Conservation (phyloP, 2,888 invertebrate genomes). For the Sthenelais limicola region DNA sequence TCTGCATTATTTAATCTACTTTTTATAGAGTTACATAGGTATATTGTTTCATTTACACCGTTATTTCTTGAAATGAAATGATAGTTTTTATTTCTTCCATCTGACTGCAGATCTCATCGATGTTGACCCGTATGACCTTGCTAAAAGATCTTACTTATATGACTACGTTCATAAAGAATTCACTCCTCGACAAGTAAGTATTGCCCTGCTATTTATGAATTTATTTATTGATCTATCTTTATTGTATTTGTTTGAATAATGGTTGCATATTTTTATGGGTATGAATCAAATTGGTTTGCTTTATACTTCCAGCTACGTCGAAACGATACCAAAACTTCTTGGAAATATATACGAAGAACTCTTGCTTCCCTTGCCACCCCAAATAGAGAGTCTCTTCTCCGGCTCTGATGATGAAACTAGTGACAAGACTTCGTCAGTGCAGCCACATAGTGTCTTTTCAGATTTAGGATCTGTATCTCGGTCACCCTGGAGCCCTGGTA, state of each 20-base stretch:
- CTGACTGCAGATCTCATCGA: slow-evolving; percentile 5
- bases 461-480: background rate
- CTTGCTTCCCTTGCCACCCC: background rate
- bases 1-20: too few relatives aligned
- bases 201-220: background rate
- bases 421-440: background rate
- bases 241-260: background rate
- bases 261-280: background rate
- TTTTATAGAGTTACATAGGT: background rate
- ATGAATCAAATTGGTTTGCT: background rate
- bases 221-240: background rate
- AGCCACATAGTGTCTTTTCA: background rate
- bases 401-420: slow-evolving; percentile 10
- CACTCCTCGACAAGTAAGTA: slow-evolving; percentile 22
- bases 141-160: slow-evolving; percentile 1
- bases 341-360: slow-evolving; percentile 32
- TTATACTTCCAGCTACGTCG: slow-evolving; percentile 12
- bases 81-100: too few relatives aligned
- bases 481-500: background rate
- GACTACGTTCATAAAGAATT: slow-evolving; percentile 4
- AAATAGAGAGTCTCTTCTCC: slow-evolving; percentile 19
- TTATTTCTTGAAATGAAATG: too few relatives aligned
- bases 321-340: slow-evolving; percentile 16
- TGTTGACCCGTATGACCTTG: slow-evolving; percentile 29
- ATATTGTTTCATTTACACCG: background rate